These are phyloP conservation scores for Hydractinia echinata DNA, from an alignment of 30 jellyfish, hydroid and myxozoan genomes.

Conservation along the genomic window DNA sequence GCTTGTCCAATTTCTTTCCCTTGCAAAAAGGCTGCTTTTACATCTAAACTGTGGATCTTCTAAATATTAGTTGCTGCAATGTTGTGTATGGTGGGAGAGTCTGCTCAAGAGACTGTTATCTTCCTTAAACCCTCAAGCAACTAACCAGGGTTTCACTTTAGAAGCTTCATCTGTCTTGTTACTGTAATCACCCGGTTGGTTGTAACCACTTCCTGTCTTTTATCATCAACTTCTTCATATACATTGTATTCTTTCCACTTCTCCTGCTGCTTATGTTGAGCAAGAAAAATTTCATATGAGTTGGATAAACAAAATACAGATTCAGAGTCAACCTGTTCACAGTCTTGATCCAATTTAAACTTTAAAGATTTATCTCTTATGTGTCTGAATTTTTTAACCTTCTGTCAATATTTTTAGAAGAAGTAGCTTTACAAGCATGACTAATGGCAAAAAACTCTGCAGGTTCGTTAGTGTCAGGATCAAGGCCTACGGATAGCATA, in stretches of 20 bases:
- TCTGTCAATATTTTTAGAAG: background rate
- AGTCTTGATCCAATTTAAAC: background rate
- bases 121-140: background rate
- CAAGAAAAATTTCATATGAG: too few relatives aligned
- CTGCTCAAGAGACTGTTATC: too few relatives aligned
- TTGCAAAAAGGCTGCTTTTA: too few relatives aligned
- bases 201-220: background rate
- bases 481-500: background rate
- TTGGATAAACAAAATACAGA: too few relatives aligned
- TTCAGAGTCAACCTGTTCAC: background rate
- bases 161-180: background rate
- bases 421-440: background rate
- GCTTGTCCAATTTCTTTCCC: too few relatives aligned
- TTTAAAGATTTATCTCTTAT: too few relatives aligned
- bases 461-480: background rate
- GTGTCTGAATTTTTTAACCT: background rate
- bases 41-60: too few relatives aligned
- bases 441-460: background rate
- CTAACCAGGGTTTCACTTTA: background rate
- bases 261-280: background rate
- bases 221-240: slow-evolving; percentile 2
- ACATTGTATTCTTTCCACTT: slow-evolving; percentile 6
- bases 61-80: too few relatives aligned
- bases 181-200: background rate
- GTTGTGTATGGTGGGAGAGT: background rate